Evolutionary conservation across 2,797 vertebrate genomes (phyloP).

Genomic region (Silurus aristotelis): DNA sequence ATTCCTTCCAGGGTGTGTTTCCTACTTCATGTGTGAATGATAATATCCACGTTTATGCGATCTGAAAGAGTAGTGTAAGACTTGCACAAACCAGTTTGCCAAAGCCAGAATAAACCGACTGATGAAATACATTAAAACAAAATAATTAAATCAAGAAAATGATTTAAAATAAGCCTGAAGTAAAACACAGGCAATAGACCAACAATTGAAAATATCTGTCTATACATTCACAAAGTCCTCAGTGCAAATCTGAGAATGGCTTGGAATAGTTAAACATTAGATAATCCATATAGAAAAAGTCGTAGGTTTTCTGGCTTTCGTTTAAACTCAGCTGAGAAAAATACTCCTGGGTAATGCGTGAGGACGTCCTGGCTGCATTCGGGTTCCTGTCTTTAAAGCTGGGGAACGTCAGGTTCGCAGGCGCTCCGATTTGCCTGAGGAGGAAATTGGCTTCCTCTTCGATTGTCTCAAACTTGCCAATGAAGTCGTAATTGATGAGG

Average conservation of each 20-base stretch:
- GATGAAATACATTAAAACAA: constrained; percentile 3
- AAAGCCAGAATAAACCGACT: background rate
- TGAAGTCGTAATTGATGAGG: constrained; percentile 90
- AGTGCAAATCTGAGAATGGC: constrained; percentile 92
- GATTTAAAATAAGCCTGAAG: constrained; percentile 31
- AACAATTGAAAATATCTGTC: constrained; percentile 13
- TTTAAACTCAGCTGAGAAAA: constrained; percentile 83
- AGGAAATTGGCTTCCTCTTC: constrained; percentile 91
- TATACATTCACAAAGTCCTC: constrained; percentile 40
- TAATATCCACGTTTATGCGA: background rate
- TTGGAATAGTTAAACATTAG: constrained; percentile 98
- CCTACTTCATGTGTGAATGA: background rate
- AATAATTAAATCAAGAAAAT: constrained; percentile 11
- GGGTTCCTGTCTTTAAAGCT: constrained; percentile 93
- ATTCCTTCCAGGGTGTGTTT: constrained; percentile 1
- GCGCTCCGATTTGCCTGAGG: constrained; percentile 82
- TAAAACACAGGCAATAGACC: constrained; percentile 25
- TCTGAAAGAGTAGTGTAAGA: background rate
- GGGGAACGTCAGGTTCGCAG: constrained; percentile 88
- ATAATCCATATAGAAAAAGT: constrained; percentile 98
- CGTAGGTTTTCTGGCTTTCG: constrained; percentile 87
- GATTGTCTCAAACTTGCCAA: constrained; percentile 96
- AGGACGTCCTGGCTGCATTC: constrained; percentile 83
- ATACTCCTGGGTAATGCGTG: constrained; percentile 83
- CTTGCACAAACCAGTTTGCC: background rate